A percentile compares a stretch with the other conserved stretches of the same genome.
Evolutionary conservation across 2,113 vertebrate genomes (phyloP).

Genomic region (Seriola rivoliana): DNA sequence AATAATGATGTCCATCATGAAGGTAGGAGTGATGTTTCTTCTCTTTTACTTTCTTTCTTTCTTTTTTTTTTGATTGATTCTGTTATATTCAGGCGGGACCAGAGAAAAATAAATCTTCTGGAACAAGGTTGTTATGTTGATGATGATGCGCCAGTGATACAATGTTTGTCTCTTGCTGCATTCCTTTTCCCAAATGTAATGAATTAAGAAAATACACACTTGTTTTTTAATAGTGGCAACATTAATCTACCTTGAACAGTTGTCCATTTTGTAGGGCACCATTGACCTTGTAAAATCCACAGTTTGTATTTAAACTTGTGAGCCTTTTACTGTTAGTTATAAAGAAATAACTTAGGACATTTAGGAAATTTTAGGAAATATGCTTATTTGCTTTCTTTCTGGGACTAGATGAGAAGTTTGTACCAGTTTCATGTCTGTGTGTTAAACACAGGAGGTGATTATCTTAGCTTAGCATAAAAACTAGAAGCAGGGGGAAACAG

Average conservation of each 20-base stretch:
- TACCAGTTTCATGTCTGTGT: no score
- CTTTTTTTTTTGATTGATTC: neutral
- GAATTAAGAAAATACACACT: neutral
- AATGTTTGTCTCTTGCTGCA: neutral
- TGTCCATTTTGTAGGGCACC: neutral
- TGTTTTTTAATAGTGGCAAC: neutral
- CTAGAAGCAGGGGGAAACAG: no score
- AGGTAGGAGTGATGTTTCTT: neutral
- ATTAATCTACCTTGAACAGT: neutral
- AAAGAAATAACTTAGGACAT: no score
- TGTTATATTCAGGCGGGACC: neutral
- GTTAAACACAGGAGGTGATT: no score
- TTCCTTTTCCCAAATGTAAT: neutral
- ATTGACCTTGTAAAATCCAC: neutral
- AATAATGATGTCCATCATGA: constrained; percentile 50
- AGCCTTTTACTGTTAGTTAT: neutral
- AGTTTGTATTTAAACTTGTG: neutral
- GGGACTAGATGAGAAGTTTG: no score
- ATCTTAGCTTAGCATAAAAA: no score
- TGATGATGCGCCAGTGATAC: neutral
- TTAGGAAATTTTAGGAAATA: no score
- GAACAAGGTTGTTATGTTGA: constrained; percentile 7
- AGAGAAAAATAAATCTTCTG: neutral
- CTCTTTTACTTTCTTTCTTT: neutral
- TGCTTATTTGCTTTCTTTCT: no score